Conservation (phyloP, 2,113 vertebrate genomes). For the Aspiorhynchus laticeps region DNA sequence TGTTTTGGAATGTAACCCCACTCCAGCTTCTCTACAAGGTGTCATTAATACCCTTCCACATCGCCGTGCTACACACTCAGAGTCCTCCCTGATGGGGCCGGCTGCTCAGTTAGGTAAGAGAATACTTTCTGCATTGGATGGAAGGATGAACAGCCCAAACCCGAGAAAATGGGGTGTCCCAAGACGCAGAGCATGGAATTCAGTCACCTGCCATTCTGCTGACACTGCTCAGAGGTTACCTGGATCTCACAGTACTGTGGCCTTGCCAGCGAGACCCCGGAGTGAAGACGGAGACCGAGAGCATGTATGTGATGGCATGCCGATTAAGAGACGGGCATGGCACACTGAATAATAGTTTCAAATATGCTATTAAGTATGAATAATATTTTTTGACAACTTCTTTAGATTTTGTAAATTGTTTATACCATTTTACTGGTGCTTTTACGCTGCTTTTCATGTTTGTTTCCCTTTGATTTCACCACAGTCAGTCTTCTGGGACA, state of each 20-base stretch:
- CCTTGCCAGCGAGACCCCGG: constrained; percentile 60
- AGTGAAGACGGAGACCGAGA: constrained; percentile 69
- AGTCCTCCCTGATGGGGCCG: constrained; percentile 56
- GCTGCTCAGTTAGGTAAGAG: not conserved
- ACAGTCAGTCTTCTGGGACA: not conserved
- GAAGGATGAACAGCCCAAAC: constrained; percentile 8
- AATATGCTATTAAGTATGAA: not conserved
- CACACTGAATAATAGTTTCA: constrained; percentile 59
- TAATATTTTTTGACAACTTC: not conserved
- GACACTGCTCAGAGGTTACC: constrained; percentile 65
- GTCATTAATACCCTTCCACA: constrained; percentile 29
- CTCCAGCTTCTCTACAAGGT: constrained; percentile 22
- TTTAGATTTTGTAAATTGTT: not conserved
- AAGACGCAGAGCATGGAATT: constrained; percentile 73
- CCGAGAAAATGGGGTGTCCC: constrained; percentile 38
- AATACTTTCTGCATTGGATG: constrained; percentile 1
- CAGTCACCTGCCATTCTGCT: constrained; percentile 74
- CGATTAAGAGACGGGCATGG: constrained; percentile 80
- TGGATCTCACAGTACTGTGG: constrained; percentile 41
- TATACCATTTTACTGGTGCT: constrained; percentile 1
- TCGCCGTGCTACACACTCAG: constrained; percentile 65
- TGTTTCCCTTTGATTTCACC: not conserved
- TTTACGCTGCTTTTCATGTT: not conserved
- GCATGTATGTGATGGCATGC: constrained; percentile 57
- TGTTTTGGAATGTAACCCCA: not conserved